A percentile compares a stretch with the other conserved stretches of the same genome.
Conservation (phyloP, 2,113 vertebrate genomes). For the Falcunculus frontatus region DNA sequence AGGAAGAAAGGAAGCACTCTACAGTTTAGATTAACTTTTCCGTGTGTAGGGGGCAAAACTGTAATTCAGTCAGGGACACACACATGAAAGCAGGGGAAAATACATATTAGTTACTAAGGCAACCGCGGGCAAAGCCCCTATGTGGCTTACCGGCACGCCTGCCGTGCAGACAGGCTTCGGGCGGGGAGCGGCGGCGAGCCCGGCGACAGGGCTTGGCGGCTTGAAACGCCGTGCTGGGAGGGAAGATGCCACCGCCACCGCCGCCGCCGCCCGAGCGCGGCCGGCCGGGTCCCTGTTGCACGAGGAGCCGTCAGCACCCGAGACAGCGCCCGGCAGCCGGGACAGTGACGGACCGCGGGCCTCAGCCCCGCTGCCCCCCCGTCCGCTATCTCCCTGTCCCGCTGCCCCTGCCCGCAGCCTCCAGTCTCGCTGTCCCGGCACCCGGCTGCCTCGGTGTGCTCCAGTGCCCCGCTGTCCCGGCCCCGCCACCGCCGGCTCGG, state of each 20-base stretch:
- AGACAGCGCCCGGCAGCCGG: constrained; percentile 54
- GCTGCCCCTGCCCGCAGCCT: neutral
- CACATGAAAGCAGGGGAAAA: constrained; percentile 31
- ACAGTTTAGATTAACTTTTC: constrained; percentile 34
- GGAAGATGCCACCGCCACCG: neutral
- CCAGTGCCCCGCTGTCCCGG: neutral
- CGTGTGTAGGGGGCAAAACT: neutral
- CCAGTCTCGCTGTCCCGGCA: neutral
- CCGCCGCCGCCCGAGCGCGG: neutral
- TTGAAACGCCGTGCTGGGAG: fast-evolving
- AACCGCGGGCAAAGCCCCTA: constrained; percentile 61
- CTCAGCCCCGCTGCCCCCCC: neutral
- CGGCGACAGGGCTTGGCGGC: neutral
- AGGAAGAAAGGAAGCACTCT: neutral
- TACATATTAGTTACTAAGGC: constrained; percentile 75
- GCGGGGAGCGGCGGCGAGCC: neutral
- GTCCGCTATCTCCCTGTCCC: neutral
- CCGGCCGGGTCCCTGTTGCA: neutral
- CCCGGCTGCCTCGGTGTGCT: neutral
- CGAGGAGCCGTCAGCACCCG: constrained; percentile 59
- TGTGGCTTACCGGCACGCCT: constrained; percentile 36
- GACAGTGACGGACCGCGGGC: neutral
- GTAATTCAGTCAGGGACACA: constrained; percentile 16
- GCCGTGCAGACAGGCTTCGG: constrained; percentile 12
- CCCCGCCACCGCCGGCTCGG: neutral